Evolutionary conservation across 1,140 invertebrate genomes (phyloP), one percentile per base, ranked within the genome.

Genomic region (Armadillidium nasatum): DNA sequence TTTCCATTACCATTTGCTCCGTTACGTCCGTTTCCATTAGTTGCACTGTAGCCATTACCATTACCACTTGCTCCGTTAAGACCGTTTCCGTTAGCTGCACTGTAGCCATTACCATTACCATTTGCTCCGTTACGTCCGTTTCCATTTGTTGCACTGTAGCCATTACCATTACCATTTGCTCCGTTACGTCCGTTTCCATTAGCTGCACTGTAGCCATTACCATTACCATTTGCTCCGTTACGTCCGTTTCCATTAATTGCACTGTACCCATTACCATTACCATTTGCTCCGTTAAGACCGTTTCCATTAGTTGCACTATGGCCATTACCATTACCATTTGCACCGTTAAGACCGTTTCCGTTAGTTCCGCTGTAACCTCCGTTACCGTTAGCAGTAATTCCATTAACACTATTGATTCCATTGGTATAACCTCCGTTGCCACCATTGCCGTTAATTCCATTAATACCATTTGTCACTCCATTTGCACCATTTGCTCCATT

Each of bases 281-380:
- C n/a, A n/a, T n/a, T n/a, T n/a, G n/a, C n/a, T n/a, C n/a, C n/a
- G n/a, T n/a, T n/a, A n/a, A n/a, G n/a, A n/a, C n/a, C n/a, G n/a
- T n/a, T n/a, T n/a, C n/a, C n/a, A n/a, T n/a, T n/a, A n/a, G n/a
- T n/a, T n/a, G n/a, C n/a, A n/a, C n/a, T n/a, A n/a, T n/a, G n/a
- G n/a, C n/a, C n/a, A n/a, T n/a, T n/a, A n/a, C n/a, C n/a, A n/a
- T n/a, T n/a, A n/a, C n/a, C n/a, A n/a, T n/a, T n/a, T n/a, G n/a
- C n/a, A n/a, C n/a, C n/a, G n/a, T n/a, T n/a, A n/a, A n/a, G n/a
- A n/a, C n/a, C n/a, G n/a, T n/a, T n/a, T n/a, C n/a, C n/a, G n/a
- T n/a, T n/a, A 71, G 66, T 44, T 71, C 45, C 69, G 21, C 75
- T 50, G 22, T 50, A 46, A 44, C 68, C 74, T n/a, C 68, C 74